Evolutionary conservation across 2,113 vertebrate species (phyloP).

Genomic region (Tragulus kanchil): DNA sequence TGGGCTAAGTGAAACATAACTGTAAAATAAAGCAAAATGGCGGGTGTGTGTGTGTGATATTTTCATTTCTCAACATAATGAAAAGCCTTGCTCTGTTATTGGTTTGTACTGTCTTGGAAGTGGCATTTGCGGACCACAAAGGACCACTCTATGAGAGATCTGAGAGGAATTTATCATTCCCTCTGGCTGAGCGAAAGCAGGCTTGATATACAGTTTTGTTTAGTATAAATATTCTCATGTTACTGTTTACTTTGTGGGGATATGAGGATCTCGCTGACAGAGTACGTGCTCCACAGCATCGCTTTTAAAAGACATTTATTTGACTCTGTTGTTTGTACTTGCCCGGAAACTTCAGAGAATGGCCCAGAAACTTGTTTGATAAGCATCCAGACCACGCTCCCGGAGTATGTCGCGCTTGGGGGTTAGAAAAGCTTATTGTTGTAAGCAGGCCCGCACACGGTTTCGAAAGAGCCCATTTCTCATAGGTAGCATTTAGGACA

Average conservation of each 20-base stretch:
- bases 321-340: constrained; percentile 76
- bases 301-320: constrained; percentile 71
- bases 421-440: constrained; percentile 75
- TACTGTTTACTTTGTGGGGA: constrained; percentile 76
- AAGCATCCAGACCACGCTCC: constrained; percentile 61
- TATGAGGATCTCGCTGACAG: constrained; percentile 71
- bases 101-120: constrained; percentile 73
- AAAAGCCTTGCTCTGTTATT: constrained; percentile 69
- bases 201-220: constrained; percentile 70
- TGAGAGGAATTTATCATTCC: constrained; percentile 72
- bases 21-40: constrained; percentile 61
- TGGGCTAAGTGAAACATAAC: constrained; percentile 40
- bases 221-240: constrained; percentile 76
- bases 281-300: constrained; percentile 64
- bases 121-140: constrained; percentile 72
- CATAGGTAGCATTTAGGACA: constrained; percentile 41
- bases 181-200: constrained; percentile 72
- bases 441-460: constrained; percentile 65
- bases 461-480: constrained; percentile 47
- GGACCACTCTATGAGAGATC: constrained; percentile 64
- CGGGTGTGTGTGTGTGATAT: constrained; percentile 20
- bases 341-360: constrained; percentile 71
- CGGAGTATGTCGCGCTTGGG: constrained; percentile 49
- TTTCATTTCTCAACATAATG: constrained; percentile 71
- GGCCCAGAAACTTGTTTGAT: constrained; percentile 76